Evolutionary conservation across 2,888 invertebrate genomes (phyloP).

Genomic region (Hirtodrosophila cameraria): DNA sequence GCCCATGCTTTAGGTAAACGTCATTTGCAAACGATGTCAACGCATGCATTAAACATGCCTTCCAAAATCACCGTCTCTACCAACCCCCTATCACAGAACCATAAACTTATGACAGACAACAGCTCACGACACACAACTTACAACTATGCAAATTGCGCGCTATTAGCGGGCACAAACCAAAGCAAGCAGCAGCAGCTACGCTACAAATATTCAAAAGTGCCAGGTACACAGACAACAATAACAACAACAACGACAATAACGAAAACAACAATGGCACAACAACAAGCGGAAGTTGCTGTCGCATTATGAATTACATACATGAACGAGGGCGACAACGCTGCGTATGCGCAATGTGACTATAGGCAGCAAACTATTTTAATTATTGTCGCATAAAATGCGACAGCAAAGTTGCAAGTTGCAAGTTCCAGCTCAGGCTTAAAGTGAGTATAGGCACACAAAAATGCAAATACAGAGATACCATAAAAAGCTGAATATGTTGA

Average conservation of each 20-base stretch:
- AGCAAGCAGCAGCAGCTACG: constrained; percentile 27
- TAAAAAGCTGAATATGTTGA: too few species aligned
- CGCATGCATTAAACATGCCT: constrained; percentile 77
- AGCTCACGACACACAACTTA: constrained; percentile 48
- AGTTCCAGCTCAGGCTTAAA: too few species aligned
- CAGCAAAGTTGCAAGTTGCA: constrained; percentile 35
- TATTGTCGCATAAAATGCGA: constrained; percentile 53
- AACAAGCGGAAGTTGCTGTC: constrained; percentile 69
- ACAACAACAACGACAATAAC: constrained; percentile 16
- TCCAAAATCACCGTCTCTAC: constrained; percentile 11
- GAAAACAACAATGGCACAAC: constrained; percentile 17
- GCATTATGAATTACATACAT: constrained; percentile 71
- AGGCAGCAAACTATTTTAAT: constrained; percentile 75
- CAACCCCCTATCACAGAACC: neutral
- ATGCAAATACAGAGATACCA: too few species aligned
- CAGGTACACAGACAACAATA: constrained; percentile 45
- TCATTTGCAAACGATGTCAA: constrained; percentile 79
- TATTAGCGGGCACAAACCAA: constrained; percentile 65
- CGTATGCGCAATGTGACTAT: constrained; percentile 73
- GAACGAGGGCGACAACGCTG: constrained; percentile 29
- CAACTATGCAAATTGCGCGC: constrained; percentile 76
- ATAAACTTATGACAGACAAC: constrained; percentile 66
- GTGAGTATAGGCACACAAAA: too few species aligned
- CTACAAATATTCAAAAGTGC: constrained; percentile 68
- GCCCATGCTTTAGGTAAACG: constrained; percentile 10